Evolutionary conservation across 1,140 invertebrate species (phyloP).

Genomic region (Trichonephila inaurata): DNA sequence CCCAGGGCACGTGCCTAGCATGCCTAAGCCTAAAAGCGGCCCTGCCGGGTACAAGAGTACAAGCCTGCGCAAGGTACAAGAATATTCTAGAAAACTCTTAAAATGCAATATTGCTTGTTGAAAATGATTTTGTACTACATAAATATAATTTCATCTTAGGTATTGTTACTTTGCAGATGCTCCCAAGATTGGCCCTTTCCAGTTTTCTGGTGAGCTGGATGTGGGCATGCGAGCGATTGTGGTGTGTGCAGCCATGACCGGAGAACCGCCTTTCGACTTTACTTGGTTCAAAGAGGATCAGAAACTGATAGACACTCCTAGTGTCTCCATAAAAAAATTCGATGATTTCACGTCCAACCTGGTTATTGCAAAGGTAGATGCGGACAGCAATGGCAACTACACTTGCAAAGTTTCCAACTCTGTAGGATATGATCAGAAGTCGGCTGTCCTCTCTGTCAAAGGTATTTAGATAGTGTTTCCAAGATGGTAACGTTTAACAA

Average conservation of each 20-base stretch:
- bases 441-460: constrained; percentile 47
- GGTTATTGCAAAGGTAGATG: constrained; percentile 28
- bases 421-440: constrained; percentile 65
- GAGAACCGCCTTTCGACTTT: constrained; percentile 69
- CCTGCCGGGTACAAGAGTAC: too few relatives aligned
- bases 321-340: constrained; percentile 44
- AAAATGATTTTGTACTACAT: neutral
- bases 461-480: neutral
- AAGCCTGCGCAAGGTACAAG: too few relatives aligned
- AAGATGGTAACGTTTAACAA: too few relatives aligned
- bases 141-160: neutral
- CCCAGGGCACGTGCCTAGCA: too few relatives aligned
- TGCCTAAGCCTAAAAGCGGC: too few relatives aligned
- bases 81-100: too few relatives aligned
- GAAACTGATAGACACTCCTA: neutral
- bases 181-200: neutral
- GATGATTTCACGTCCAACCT: constrained; percentile 80
- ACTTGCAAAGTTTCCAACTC: constrained; percentile 76
- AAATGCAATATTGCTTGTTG: neutral
- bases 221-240: neutral
- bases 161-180: neutral
- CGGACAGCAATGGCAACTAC: constrained; percentile 78
- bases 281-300: constrained; percentile 59
- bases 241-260: neutral
- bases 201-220: neutral